Percentiles rank a stretch among this genome's conserved stretches.
Evolutionary conservation across 2,797 vertebrate species (phyloP).

Genomic region (Enteromius anoplus): DNA sequence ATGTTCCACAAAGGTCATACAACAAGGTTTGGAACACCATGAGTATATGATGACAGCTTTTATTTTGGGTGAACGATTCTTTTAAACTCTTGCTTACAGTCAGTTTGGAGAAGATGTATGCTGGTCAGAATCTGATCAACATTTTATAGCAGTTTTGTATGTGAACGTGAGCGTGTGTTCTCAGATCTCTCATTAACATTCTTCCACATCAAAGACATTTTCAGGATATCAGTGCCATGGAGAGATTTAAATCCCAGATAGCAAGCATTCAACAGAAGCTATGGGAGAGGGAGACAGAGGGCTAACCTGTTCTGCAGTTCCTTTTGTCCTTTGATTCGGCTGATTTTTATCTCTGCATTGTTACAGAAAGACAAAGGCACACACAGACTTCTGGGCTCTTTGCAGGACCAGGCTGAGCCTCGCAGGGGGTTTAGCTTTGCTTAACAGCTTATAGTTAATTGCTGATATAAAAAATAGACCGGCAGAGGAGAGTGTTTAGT

Average conservation of each 20-base stretch:
- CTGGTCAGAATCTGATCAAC: constrained; percentile 5
- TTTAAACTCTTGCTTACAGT: neutral
- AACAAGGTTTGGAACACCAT: neutral
- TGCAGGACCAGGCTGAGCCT: constrained; percentile 30
- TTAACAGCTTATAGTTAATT: constrained; percentile 1
- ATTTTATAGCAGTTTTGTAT: constrained; percentile 20
- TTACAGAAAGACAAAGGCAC: constrained; percentile 48
- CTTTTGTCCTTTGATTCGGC: constrained; percentile 47
- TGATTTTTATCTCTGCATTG: constrained; percentile 54
- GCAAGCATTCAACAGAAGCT: constrained; percentile 18
- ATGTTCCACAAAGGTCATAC: neutral
- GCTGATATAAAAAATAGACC: neutral
- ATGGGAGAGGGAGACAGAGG: constrained; percentile 13
- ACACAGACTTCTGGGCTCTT: constrained; percentile 42
- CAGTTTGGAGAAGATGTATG: neutral
- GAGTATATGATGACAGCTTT: neutral
- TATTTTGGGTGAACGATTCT: neutral
- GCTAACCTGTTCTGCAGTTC: constrained; percentile 42
- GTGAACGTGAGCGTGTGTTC: constrained; percentile 7
- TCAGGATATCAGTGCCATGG: constrained; percentile 54
- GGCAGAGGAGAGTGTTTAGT: neutral
- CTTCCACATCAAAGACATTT: constrained; percentile 47
- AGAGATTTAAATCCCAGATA: constrained; percentile 40
- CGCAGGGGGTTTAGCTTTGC: constrained; percentile 31
- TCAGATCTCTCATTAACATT: constrained; percentile 34